Percentiles rank a stretch among this genome's conserved stretches.
These are phyloP conservation scores for Barnardius zonarius DNA, from an alignment of 2,113 vertebrate genomes.

Conservation along the genomic window DNA sequence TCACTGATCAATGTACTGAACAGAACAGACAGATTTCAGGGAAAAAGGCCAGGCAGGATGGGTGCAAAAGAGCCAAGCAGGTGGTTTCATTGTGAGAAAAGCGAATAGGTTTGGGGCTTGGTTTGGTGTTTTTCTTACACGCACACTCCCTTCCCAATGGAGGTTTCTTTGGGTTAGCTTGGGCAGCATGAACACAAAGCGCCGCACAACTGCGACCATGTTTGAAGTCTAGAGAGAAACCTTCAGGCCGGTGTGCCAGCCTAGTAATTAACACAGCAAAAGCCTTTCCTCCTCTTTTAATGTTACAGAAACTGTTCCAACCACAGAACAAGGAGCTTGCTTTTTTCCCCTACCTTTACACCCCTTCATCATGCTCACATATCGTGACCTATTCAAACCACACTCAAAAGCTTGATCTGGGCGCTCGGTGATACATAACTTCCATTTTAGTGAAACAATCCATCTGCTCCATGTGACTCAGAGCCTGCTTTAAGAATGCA, in stretches of 20 bases:
- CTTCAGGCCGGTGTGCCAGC: background rate
- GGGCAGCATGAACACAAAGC: background rate
- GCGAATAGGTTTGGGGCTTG: background rate
- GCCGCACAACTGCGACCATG: background rate
- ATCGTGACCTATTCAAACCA: background rate
- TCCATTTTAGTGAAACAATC: slow-evolving; percentile 75
- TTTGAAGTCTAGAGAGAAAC: background rate
- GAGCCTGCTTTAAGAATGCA: slow-evolving; percentile 72
- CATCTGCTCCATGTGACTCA: slow-evolving; percentile 74
- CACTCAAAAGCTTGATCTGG: background rate
- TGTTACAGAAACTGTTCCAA: background rate
- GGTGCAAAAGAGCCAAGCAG: background rate
- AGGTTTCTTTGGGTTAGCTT: background rate
- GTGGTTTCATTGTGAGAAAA: background rate
- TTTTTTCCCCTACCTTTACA: background rate
- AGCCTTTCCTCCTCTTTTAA: background rate
- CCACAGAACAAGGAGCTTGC: background rate
- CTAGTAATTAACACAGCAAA: background rate
- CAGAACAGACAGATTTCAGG: background rate
- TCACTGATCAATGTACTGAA: background rate
- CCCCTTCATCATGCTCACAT: background rate
- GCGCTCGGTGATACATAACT: slow-evolving; percentile 59
- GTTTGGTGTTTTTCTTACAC: background rate
- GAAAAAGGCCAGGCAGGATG: background rate
- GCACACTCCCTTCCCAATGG: background rate